phyloP scores from a whole-genome alignment of 2,113 vertebrate species.

The Chinchilla lanigera region DNA sequence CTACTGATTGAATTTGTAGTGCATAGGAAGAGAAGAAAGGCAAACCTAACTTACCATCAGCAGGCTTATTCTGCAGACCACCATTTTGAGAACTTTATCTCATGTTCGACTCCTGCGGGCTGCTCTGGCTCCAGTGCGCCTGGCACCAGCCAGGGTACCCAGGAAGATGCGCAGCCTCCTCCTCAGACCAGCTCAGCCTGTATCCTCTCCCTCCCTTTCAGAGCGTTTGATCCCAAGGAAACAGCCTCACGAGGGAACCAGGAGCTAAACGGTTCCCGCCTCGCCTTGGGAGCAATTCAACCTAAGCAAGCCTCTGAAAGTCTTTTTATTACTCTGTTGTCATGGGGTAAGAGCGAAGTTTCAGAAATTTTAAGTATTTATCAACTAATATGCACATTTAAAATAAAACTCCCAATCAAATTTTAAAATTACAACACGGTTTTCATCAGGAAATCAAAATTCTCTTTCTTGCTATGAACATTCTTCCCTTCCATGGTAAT shows the following conservation, averaged over 20 bases:
- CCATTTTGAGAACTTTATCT: not conserved
- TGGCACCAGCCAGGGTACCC: not conserved
- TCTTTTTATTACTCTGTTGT: not conserved
- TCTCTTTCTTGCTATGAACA: not conserved
- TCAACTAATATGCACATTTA: not conserved
- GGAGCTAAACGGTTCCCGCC: not conserved
- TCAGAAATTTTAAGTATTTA: not conserved
- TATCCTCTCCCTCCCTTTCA: not conserved
- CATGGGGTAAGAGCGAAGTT: not conserved
- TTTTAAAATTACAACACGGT: too few species aligned
- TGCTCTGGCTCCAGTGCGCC: not conserved
- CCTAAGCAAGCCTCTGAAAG: not conserved
- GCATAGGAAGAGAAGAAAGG: not conserved
- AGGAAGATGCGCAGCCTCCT: not conserved
- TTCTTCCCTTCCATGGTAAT: not conserved
- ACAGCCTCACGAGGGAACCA: not conserved
- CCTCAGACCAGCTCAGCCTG: too few species aligned
- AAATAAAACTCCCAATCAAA: not conserved
- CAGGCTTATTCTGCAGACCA: not conserved
- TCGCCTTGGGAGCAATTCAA: not conserved
- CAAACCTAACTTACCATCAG: not conserved
- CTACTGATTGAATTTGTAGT: not conserved
- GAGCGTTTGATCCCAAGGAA: not conserved
- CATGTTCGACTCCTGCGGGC: too few species aligned
- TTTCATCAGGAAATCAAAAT: not conserved